These are phyloP conservation scores for Epinephelus cyanopodus DNA, from an alignment of 2,113 vertebrate genomes.

Conservation along the genomic window DNA sequence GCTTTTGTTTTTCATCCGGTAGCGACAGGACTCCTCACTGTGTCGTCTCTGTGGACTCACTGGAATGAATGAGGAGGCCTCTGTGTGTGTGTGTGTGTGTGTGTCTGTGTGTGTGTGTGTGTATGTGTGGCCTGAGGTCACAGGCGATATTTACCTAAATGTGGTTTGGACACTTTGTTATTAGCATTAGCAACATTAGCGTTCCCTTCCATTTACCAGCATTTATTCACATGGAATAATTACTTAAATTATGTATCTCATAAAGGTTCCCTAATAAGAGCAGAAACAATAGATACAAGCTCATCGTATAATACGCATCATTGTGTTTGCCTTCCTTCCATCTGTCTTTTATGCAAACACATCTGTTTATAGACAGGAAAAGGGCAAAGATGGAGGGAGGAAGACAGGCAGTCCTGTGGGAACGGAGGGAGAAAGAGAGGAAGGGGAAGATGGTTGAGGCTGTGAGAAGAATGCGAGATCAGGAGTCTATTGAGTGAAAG, in stretches of 20 bases:
- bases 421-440: neutral
- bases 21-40: too few species aligned
- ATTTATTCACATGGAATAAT: too few species aligned
- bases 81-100: too few species aligned
- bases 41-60: neutral
- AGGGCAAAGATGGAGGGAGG: slow-evolving; percentile 9
- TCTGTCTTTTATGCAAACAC: slow-evolving; percentile 10
- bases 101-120: too few species aligned
- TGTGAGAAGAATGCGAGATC: slow-evolving; percentile 7
- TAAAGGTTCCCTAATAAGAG: neutral
- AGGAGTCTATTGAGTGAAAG: neutral
- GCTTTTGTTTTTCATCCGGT: neutral
- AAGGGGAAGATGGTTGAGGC: neutral
- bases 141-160: neutral
- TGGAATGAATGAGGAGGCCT: neutral
- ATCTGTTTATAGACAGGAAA: slow-evolving; percentile 18
- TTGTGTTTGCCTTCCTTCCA: neutral
- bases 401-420: slow-evolving; percentile 8
- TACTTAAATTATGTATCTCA: too few species aligned
- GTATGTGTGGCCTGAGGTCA: neutral
- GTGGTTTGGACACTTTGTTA: too few species aligned
- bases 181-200: neutral
- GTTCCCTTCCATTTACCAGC: neutral
- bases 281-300: neutral
- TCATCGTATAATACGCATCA: too few species aligned